phyloP scores from a whole-genome alignment of 2,888 invertebrate species.

The Nasonovia ribisnigri region DNA sequence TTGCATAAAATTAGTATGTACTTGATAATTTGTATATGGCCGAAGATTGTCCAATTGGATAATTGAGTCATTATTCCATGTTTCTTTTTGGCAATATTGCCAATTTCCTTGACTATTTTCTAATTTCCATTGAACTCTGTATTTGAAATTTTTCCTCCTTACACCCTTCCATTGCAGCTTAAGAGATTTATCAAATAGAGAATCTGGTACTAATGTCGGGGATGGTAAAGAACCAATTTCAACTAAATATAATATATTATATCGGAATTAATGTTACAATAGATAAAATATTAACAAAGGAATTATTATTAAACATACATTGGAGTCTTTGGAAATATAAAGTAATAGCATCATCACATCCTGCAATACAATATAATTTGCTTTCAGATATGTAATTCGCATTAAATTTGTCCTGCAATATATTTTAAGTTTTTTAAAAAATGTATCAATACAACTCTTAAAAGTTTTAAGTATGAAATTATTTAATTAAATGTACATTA shows the following conservation, averaged over 20 bases:
- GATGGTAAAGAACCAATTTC: constrained; percentile 80
- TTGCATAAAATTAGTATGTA: constrained; percentile 71
- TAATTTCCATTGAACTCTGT: constrained; percentile 82
- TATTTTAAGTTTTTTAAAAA: neutral
- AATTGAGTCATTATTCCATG: constrained; percentile 75
- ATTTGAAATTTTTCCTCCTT: constrained; percentile 70
- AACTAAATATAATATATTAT: constrained; percentile 70
- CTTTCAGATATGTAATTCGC: constrained; percentile 37
- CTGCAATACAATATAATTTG: constrained; percentile 80
- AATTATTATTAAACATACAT: constrained; percentile 72
- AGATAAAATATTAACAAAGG: neutral
- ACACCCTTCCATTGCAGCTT: constrained; percentile 81
- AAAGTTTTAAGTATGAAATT: constrained; percentile 22
- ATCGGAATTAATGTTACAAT: neutral
- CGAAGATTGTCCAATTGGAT: constrained; percentile 83
- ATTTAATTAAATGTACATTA: constrained; percentile 66
- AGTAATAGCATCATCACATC: constrained; percentile 85
- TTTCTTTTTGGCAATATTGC: constrained; percentile 85
- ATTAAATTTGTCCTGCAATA: constrained; percentile 55
- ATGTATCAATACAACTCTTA: neutral
- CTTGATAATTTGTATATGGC: constrained; percentile 91
- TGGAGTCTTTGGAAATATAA: constrained; percentile 80
- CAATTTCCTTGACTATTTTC: constrained; percentile 80
- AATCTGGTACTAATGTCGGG: constrained; percentile 84
- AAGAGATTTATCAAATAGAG: constrained; percentile 82